Base-by-base conservation (phyloP, 2,797 vertebrate genomes). In the Spondyliosoma cantharus region DNA sequence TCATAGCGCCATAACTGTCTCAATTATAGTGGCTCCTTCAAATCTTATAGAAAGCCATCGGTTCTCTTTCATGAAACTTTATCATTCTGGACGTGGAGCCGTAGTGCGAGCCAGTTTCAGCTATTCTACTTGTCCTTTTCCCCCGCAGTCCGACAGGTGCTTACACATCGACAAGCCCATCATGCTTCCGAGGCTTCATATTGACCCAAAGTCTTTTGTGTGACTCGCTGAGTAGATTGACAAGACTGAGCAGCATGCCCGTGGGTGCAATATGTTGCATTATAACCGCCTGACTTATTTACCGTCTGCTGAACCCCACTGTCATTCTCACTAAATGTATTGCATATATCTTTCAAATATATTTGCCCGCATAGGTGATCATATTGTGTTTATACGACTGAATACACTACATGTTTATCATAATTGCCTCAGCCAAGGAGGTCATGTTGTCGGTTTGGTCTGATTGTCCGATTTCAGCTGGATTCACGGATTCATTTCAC, bases 151-250 rank as follows among this genome's bases (percentile, higher is more conserved):
- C 3, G 4, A 61, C 60, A 67, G 78, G 43, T 81, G 62, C 78
- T 84, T 81, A 69, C 17, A 54, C 80, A 91, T 90, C 56, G 88
- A 91, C 85, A 79, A 72, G 70, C 19, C 74, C 61, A 87, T 90
- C 81, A 80, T 75, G 70, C 67, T 37, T 54, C 79, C 14, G 0
- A 72, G 79, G 79, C 63, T 58, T 69, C 67, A 32, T 83, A 92
- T 88, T 83, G 90, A 92, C 70, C 52, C 67, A 29, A 19, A 14
- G 5, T 9, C 20, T 59, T 81, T 80, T 85, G 73, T 87, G 11
- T 64, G 78, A 52, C 53, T 78, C 57, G 56, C 20, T 7, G 49
- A 43, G 20, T 46, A 52, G 11, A 77, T 27, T 56, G 27, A 74
- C 59, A 56, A 12, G 17, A 32, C 24, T 61, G 68, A 29, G n/a